Base-by-base conservation (phyloP, 2,888 invertebrate genomes). In the Erebia palarica region DNA sequence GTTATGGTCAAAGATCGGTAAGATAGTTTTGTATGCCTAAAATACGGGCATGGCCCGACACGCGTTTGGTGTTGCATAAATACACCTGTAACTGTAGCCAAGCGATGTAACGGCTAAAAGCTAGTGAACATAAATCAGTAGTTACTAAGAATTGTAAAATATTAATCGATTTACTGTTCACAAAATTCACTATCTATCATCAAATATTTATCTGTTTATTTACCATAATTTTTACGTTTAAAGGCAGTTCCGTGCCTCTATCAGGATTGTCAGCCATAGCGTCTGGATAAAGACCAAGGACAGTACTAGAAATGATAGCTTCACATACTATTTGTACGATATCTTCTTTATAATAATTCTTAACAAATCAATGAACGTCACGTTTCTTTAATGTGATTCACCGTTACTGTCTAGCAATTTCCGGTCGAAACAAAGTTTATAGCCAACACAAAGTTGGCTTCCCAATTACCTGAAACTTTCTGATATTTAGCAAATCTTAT, bases 141-240 rank as follows among this genome's bases (percentile, higher is more conserved):
- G 14, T 42, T 4, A 21, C 4, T 27, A 21, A 1, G n/a, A 8
- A 2, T 1, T 55, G 2, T 18, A 18, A 9, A n/a, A 55, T 18
- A 18, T 51, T n/a, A 49, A 49, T 49, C 14, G 13, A 49, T 16
- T n/a, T 8, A 53, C 53, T 60, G 18, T 5, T 36, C 36, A 36
- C 36, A 7, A 36, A 36, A 36, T n/a, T 42, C n/a, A 4, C n/a
- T 42, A 44, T 60, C 44, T 16, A 47, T 13, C 18, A 61, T 61
- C 47, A 44, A 42, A 42, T 16, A 9, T 60, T 42, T 36, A 60
- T 44, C 44, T 16, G 60, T 60, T 59, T 9, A 44, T 60, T 44
- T 60, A 61, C 18, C 61, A 61, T 61, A 47, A 61, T 61, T 61
- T 61, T 61, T 61, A 61, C 44, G 44, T n/a, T n/a, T n/a, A n/a